Evolutionary conservation across 30 jellyfish, hydroid and myxozoan species (phyloP), one percentile per base, ranked within the genome.

Genomic region (Cassiopea xamachana): DNA sequence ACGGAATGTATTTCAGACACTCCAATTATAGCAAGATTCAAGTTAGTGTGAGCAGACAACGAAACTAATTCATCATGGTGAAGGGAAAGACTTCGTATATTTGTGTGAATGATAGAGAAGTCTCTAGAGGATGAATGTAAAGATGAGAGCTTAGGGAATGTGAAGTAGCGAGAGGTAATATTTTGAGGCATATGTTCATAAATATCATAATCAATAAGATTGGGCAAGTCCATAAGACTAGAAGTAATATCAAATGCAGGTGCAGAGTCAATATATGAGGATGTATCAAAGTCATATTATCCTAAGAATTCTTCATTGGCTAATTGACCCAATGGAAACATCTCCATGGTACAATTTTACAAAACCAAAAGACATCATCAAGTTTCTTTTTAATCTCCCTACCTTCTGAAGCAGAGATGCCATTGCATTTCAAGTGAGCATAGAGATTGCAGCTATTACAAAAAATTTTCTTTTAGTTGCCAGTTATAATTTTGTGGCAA

Each of bases 1-100:
- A 84, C 46, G 16, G 62, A 17, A 82, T 82, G 67, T 13, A 50
- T 83, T 83, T 83, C 91, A 12, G 91, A 83, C 73, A 83, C 10
- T 9, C 91, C 84, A 60, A 83, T 83, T 9, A 83, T 82, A 64
- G 62, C 91, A 83, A 69, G 55, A 70, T 72, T 72, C 43, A 84
- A 17, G 14, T 84, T 84, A n/a, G 78, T 62, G 50, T 47, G 69
- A 69, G 85, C 85, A 62, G 27, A 75, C 16, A 61, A 7, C 15
- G 79, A 50, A 84, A 84, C 92, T 12, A 84, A 60, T 50, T 84
- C 86, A 69, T 84, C 92, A 27, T 62, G 81, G 75, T 84, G 92
- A 84, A 84, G 86, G 61, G 86, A 84, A 39, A 84, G 92, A 48
- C 86, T 84, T 82, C 90, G 61, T 75, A 84, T 84, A 74, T 84